phyloP scores from a whole-genome alignment of 1,140 invertebrate species.

The Trichogramma pretiosum region DNA sequence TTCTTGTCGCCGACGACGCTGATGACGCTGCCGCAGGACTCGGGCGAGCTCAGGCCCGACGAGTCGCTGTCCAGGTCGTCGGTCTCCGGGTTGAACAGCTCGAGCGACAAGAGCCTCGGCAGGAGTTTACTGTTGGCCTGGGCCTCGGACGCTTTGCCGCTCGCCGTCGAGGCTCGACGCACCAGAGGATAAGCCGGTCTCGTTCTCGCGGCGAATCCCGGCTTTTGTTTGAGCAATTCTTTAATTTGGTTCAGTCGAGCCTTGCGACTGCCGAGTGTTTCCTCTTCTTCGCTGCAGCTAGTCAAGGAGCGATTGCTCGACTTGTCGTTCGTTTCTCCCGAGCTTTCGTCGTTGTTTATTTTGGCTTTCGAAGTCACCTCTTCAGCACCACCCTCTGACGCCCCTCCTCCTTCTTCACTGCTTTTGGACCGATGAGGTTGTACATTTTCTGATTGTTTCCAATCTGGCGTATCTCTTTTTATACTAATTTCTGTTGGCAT shows the following conservation, averaged over 20 bases:
- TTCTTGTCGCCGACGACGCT: conserved; percentile 51
- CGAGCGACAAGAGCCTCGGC: conserved; percentile 66
- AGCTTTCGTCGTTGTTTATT: conserved; percentile 12
- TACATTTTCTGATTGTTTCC: no score
- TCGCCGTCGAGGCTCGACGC: conserved; percentile 47
- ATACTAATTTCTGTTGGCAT: no score
- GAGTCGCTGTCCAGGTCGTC: conserved; percentile 86
- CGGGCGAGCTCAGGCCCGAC: conserved; percentile 75
- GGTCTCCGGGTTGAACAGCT: conserved; percentile 82
- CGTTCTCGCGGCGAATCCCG: conserved; percentile 42
- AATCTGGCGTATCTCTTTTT: no score
- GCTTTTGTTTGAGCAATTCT: conserved; percentile 55
- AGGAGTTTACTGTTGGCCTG: conserved; percentile 47
- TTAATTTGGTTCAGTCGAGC: conserved; percentile 59
- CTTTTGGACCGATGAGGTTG: neutral
- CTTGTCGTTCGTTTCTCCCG: neutral
- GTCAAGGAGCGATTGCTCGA: neutral
- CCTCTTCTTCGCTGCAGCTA: conserved; percentile 26
- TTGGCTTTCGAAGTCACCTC: neutral
- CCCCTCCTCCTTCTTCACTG: no score
- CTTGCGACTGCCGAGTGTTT: conserved; percentile 47
- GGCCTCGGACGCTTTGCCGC: conserved; percentile 37
- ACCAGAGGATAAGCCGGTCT: conserved; percentile 52
- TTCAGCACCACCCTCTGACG: neutral
- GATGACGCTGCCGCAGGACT: conserved; percentile 77